These are phyloP conservation scores for Leptinotarsa lineolata DNA, from an alignment of 1,140 invertebrate genomes.

Conservation along the genomic window DNA sequence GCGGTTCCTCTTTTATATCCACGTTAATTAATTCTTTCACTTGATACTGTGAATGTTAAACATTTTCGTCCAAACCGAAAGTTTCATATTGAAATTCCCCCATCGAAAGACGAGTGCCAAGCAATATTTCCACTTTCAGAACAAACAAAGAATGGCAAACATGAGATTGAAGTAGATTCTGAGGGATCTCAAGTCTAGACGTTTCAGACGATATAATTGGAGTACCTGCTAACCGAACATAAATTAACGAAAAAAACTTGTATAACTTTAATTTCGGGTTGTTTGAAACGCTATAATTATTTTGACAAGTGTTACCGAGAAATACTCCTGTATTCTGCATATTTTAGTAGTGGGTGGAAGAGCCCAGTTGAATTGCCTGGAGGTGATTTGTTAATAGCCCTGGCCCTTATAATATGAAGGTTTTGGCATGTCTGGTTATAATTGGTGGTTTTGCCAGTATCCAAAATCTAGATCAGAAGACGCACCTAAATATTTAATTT, in stretches of 20 bases:
- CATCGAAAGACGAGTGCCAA: not conserved
- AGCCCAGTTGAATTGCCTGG: no score
- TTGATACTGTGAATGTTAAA: no score
- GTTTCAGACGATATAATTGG: not conserved
- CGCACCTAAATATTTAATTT: no score
- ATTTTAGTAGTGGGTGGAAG: not conserved
- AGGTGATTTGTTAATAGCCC: no score
- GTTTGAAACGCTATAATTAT: not conserved
- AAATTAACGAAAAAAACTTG: not conserved
- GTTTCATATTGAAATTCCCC: not conserved
- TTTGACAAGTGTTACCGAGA: not conserved
- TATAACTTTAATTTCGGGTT: not conserved
- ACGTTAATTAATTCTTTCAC: no score
- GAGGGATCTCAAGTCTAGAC: not conserved
- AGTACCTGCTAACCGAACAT: not conserved
- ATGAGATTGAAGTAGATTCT: conserved; percentile 5
- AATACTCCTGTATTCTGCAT: not conserved
- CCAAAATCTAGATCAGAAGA: no score
- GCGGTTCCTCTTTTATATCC: no score
- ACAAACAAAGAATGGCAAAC: conserved; percentile 7
- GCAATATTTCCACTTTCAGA: not conserved
- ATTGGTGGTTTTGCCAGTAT: no score
- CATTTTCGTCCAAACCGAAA: no score
- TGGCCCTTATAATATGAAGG: no score
- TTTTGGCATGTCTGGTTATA: no score